Evolutionary conservation across 2,888 invertebrate species (phyloP), one percentile per base, ranked within the genome.

Genomic region (Aphidoletes aphidimyza): DNA sequence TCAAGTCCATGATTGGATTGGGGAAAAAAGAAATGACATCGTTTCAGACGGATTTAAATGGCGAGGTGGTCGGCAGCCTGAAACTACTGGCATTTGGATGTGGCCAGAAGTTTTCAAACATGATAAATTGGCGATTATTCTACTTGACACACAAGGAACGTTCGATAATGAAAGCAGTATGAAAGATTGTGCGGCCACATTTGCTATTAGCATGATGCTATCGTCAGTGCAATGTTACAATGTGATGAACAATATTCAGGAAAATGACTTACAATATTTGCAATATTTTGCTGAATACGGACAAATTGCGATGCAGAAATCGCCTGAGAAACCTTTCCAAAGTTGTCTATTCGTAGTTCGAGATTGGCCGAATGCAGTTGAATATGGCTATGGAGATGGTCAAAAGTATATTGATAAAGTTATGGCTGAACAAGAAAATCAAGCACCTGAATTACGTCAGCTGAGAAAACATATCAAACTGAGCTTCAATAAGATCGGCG

Each of bases 341-440:
- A n/a, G n/a, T n/a, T n/a, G n/a, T n/a, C n/a, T 30, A 59, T 84
- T 84, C 36, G 19, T 84, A 3, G 30, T 84, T 3, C 84, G 84
- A 9, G 84, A 84, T 37, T 84, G 84, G 84, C 19, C 30, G n/a
- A n/a, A 84, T 84, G 14, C 84, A 49, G 11, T 49, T 36, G 84
- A 84, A 59, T 3, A 11, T 3, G 54, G 22, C 19, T 84, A 84
- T 84, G 84, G 84, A 8, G 19, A 30, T n/a, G 83, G 83, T 11
- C 34, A 39, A 39, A 42, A 6, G 26, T 9, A 9, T 8, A n/a
- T 84, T 19, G 19, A 49, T 19, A n/a, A 84, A 14, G 3, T 30
- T 17, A 19, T n/a, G 1, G 30, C 34, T n/a, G 54, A 11, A 83
- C 6, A 11, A 5, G 14, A 36, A 3, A 9, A 42, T 6, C 42